phyloP scores from a whole-genome alignment of 1,140 invertebrate genomes.

The Coenobita brevimanus region DNA sequence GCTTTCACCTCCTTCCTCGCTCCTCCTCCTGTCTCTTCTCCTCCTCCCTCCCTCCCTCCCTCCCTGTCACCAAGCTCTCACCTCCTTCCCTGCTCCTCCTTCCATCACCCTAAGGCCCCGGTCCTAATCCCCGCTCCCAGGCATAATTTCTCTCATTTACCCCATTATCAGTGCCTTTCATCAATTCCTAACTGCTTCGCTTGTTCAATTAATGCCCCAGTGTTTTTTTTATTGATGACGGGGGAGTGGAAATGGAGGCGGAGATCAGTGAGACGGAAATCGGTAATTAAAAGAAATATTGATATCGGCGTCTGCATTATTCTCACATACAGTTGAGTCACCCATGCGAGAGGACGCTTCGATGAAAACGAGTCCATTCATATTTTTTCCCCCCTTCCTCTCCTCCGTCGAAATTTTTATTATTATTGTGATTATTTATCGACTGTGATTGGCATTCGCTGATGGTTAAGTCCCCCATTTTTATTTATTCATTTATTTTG shows the following conservation, averaged over 20 bases:
- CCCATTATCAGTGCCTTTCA: conserved; percentile 49
- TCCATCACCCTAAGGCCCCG: background rate
- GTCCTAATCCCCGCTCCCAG: conserved; percentile 30
- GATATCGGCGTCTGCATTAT: conserved; percentile 55
- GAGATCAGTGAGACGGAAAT: conserved; percentile 50
- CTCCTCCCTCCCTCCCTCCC: background rate
- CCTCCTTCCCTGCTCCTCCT: background rate
- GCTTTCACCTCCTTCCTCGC: background rate
- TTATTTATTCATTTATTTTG: no score
- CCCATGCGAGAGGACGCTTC: conserved; percentile 48
- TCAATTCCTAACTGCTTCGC: conserved; percentile 56
- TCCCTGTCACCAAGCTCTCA: background rate
- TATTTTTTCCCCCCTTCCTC: background rate
- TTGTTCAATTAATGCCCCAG: conserved; percentile 62
- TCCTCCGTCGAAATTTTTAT: background rate
- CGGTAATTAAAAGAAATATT: conserved; percentile 67
- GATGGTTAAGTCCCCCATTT: no score
- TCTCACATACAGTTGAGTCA: conserved; percentile 56
- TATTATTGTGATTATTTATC: background rate
- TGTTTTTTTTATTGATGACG: conserved; percentile 28
- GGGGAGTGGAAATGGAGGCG: conserved; percentile 46
- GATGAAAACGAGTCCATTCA: conserved; percentile 45
- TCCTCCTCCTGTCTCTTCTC: background rate
- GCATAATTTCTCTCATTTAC: conserved; percentile 41
- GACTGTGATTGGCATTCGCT: background rate